Conservation (phyloP, 2,888 invertebrate species). For the Pegoplata infirma region DNA sequence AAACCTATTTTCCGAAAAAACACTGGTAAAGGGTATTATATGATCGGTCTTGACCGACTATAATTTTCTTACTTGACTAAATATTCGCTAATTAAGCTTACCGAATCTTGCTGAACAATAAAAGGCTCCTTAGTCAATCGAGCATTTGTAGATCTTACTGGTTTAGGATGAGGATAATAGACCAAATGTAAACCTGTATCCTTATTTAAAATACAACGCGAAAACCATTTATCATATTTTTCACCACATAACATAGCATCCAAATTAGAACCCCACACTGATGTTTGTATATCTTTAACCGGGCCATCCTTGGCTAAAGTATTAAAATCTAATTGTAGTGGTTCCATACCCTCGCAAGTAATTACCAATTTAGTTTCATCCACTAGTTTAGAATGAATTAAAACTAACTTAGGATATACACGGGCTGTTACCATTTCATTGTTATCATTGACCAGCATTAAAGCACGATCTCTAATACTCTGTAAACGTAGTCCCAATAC, state of each 20-base stretch:
- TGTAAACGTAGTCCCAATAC: conserved; percentile 69
- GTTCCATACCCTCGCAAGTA: conserved; percentile 80
- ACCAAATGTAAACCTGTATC: conserved; percentile 80
- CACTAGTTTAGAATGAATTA: conserved; percentile 66
- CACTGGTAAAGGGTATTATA: too few species aligned
- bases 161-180: conserved; percentile 80
- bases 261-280: conserved; percentile 81
- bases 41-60: too few species aligned
- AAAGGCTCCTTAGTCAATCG: conserved; percentile 69
- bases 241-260: conserved; percentile 86
- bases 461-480: conserved; percentile 70
- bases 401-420: conserved; percentile 72
- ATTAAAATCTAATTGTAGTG: conserved; percentile 77
- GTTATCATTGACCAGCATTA: conserved; percentile 73
- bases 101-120: conserved; percentile 69
- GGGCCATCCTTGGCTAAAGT: conserved; percentile 70
- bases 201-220: conserved; percentile 78
- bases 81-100: conserved; percentile 56
- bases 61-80: too few species aligned
- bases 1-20: too few species aligned
- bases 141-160: conserved; percentile 70
- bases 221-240: conserved; percentile 86
- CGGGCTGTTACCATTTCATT: conserved; percentile 73
- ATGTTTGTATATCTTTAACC: conserved; percentile 74
- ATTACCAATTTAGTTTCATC: conserved; percentile 79